A percentile compares a stretch with the other conserved stretches of the same genome.
phyloP scores from a whole-genome alignment of 2,888 invertebrate genomes.

The Perithous albicinctus region DNA sequence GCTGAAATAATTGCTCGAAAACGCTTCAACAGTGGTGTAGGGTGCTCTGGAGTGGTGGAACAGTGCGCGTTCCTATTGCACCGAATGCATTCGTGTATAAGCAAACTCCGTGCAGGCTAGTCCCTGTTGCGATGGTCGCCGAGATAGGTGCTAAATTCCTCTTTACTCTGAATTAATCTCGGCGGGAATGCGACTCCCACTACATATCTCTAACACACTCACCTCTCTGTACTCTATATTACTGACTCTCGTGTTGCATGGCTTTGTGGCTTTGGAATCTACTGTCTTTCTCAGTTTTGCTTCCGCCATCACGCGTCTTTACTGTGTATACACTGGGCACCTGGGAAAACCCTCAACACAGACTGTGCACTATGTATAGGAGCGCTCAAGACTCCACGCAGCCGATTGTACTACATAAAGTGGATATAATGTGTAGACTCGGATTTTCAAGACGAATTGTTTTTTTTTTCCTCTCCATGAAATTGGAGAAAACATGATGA shows the following conservation, averaged over 20 bases:
- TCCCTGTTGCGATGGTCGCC: slow-evolving; percentile 72
- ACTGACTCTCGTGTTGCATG: slow-evolving; percentile 19
- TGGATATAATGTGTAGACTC: too few species aligned
- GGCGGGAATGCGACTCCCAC: slow-evolving; percentile 82
- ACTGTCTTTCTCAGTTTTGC: slow-evolving; percentile 29
- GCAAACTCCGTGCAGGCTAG: slow-evolving; percentile 39
- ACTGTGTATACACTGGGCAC: slow-evolving; percentile 23
- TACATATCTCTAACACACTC: slow-evolving; percentile 62
- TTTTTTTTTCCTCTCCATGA: too few species aligned
- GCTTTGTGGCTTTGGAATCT: slow-evolving; percentile 18
- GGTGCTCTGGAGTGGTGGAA: slow-evolving; percentile 12
- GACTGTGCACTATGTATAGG: not conserved
- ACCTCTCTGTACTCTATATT: slow-evolving; percentile 45
- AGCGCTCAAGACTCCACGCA: too few species aligned
- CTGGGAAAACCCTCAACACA: slow-evolving; percentile 27
- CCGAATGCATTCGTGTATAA: slow-evolving; percentile 49
- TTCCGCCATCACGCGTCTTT: slow-evolving; percentile 41
- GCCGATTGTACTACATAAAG: too few species aligned
- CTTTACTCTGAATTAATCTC: slow-evolving; percentile 83
- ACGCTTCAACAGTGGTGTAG: slow-evolving; percentile 72
- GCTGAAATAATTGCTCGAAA: slow-evolving; percentile 83
- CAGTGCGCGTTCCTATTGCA: slow-evolving; percentile 54
- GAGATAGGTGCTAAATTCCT: slow-evolving; percentile 83
- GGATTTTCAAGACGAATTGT: not conserved
- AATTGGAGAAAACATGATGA: too few species aligned